A percentile compares a stretch with the other conserved stretches of the same genome.
Evolutionary conservation across 2,888 invertebrate genomes (phyloP).

Genomic region (Brachycybe producta): DNA sequence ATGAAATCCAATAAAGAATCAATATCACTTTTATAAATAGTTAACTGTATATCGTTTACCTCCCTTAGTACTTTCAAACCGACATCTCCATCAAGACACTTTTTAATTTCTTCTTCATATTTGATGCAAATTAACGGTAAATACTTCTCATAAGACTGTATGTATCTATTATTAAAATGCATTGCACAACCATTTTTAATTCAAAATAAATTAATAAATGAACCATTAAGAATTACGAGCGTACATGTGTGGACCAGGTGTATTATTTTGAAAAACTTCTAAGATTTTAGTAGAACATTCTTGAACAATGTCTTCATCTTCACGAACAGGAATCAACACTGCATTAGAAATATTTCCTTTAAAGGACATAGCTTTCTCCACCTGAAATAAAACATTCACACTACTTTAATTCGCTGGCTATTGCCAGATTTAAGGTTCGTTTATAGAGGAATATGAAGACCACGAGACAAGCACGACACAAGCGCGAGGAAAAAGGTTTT

Average conservation of each 20-base stretch:
- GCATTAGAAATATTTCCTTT: too few species aligned
- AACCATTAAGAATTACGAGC: background rate
- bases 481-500: too few species aligned
- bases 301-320: too few species aligned
- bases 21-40: constrained; percentile 25
- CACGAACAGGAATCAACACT: too few species aligned
- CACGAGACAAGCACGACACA: too few species aligned
- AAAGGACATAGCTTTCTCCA: too few species aligned
- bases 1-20: constrained; percentile 8
- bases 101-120: constrained; percentile 3
- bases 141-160: constrained; percentile 12
- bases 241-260: constrained; percentile 8
- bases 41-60: background rate
- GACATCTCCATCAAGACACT: constrained; percentile 2
- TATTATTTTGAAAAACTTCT: too few species aligned
- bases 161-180: constrained; percentile 13
- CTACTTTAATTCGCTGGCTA: too few species aligned
- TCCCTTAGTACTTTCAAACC: constrained; percentile 2
- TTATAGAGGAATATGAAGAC: too few species aligned
- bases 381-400: too few species aligned
- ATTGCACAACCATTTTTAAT: background rate
- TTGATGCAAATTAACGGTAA: constrained; percentile 6
- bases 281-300: too few species aligned
- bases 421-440: too few species aligned
- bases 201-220: background rate